phyloP scores from a whole-genome alignment of 2,797 vertebrate species.

The Limosa lapponica region DNA sequence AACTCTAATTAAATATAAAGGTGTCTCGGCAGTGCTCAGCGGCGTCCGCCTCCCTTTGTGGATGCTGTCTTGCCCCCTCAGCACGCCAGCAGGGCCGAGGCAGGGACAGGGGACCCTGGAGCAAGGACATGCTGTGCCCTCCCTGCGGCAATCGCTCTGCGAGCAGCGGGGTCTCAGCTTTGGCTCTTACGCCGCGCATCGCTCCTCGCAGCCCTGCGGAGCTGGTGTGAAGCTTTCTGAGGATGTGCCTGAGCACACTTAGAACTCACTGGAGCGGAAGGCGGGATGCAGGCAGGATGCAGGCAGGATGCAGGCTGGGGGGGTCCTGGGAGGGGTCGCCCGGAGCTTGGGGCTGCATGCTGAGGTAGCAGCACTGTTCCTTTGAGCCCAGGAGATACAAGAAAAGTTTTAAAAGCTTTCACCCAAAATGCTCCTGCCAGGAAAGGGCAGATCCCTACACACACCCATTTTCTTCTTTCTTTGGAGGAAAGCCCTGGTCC shows the following conservation, averaged over 20 bases:
- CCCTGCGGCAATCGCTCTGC: rapidly evolving
- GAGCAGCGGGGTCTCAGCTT: background rate
- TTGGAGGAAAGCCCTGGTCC: background rate
- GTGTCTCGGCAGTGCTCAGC: background rate
- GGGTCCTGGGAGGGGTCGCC: background rate
- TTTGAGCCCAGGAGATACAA: background rate
- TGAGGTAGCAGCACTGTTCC: background rate
- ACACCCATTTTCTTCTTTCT: background rate
- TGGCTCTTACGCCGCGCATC: rapidly evolving
- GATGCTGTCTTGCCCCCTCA: background rate
- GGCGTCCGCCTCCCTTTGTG: background rate
- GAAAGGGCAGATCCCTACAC: background rate
- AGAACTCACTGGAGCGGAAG: background rate
- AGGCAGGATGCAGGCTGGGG: background rate
- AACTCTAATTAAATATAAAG: conserved; percentile 11
- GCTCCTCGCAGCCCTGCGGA: background rate
- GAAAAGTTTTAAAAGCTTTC: background rate
- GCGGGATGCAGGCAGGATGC: background rate
- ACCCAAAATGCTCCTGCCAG: background rate
- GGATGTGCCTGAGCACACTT: rapidly evolving
- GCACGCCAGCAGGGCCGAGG: background rate
- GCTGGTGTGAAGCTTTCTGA: background rate
- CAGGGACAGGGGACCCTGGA: background rate
- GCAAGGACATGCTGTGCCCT: background rate
- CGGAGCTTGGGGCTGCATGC: background rate